These are phyloP conservation scores for Tinamus guttatus DNA, from an alignment of 2,113 vertebrate genomes.

Conservation along the genomic window DNA sequence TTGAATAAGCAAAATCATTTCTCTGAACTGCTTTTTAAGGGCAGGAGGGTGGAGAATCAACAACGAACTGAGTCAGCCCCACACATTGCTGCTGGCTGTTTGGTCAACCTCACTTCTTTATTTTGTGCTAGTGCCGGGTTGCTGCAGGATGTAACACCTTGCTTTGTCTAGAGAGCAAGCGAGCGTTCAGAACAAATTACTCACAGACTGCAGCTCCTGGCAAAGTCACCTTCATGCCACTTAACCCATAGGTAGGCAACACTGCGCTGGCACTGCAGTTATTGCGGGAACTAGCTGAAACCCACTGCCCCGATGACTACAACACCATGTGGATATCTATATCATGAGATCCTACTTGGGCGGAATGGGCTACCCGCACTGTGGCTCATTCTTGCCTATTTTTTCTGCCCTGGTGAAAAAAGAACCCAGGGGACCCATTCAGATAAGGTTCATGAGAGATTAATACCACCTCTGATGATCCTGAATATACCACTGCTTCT, in stretches of 20 bases:
- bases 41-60: neutral
- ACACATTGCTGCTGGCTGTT: neutral
- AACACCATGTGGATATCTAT: accelerated
- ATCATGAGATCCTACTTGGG: accelerated
- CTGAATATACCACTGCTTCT: neutral
- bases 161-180: neutral
- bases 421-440: neutral
- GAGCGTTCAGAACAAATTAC: constrained; percentile 38
- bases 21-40: constrained; percentile 13
- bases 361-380: neutral
- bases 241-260: neutral
- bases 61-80: constrained; percentile 21
- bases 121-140: neutral
- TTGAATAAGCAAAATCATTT: neutral
- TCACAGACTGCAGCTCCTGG: constrained; percentile 41
- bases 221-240: constrained; percentile 59
- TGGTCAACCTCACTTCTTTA: neutral
- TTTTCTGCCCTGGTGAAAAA: neutral
- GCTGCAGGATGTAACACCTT: constrained; percentile 21
- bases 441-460: neutral
- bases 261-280: neutral
- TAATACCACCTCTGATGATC: neutral
- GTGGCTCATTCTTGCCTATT: neutral
- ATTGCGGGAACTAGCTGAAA: neutral
- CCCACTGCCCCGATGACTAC: neutral